Evolutionary conservation across 2,113 vertebrate genomes (phyloP).

Genomic region (Acrocephalus kingi): DNA sequence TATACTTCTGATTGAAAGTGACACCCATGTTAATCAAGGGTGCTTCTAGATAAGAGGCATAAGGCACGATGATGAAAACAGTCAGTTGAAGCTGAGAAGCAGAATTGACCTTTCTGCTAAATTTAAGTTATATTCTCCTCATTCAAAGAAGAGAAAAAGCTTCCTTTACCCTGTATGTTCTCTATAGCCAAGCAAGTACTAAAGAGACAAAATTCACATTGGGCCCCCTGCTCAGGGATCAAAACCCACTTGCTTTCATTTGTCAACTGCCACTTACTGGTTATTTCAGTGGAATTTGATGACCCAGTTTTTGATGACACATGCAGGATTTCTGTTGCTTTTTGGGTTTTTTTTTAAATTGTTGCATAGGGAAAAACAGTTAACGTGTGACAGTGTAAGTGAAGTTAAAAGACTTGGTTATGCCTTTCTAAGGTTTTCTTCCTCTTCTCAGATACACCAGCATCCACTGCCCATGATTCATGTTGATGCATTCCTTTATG

Average conservation of each 20-base stretch:
- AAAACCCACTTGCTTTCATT: not conserved
- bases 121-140: not conserved
- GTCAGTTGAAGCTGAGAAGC: not conserved
- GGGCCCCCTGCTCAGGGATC: not conserved
- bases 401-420: not conserved
- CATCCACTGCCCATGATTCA: constrained; percentile 81
- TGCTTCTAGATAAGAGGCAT: not conserved
- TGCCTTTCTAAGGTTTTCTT: not conserved
- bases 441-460: constrained; percentile 78
- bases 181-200: not conserved
- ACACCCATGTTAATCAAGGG: not conserved
- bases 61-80: not conserved
- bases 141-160: not conserved
- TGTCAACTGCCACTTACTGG: not conserved
- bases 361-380: not conserved
- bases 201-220: not conserved
- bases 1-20: not conserved
- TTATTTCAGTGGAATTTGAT: not conserved
- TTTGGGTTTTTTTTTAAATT: not conserved
- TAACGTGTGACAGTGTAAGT: not conserved
- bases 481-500: constrained; percentile 91
- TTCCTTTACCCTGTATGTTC: not conserved
- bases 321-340: not conserved
- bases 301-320: not conserved
- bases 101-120: not conserved